Evolutionary conservation across 1,140 invertebrate species (phyloP), one percentile per base, ranked within the genome.

Genomic region (Nixonia krombeini): DNA sequence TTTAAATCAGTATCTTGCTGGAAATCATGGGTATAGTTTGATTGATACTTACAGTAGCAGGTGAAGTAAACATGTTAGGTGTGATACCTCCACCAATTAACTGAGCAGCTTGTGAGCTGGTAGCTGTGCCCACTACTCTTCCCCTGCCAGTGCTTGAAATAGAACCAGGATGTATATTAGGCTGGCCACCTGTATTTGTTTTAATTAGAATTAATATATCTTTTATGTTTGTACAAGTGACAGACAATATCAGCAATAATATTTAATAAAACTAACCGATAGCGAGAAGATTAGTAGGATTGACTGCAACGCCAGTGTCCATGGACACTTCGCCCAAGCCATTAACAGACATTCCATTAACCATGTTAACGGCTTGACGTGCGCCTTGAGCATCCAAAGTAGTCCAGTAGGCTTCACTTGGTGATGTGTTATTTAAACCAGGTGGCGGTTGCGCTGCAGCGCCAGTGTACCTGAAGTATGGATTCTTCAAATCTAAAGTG

Each of bases 401-500:
- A 47, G 90, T 90, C 95, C 95, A 96, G 76, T 96, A 96, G 28
- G 90, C 88, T 85, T 98, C 96, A 76, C 94, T 96, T 0, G 96
- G 96, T 6, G 96, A 97, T 33, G 92, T 91, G 56, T 90, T 92
- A 73, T 93, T 94, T 37, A 92, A 90, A 16, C 96, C 96, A 3
- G 96, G 96, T 3, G 95, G 96, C 4, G 94, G 93, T 52, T 92
- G 91, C 0, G 93, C 93, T 1, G 93, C 91, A 29, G 94, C 92
- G 21, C 95, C 95, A 3, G 94, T 95, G 73, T 96, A 96, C 82
- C 93, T 88, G 86, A 99, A 99, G 88, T 98, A 99, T 5, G 98
- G 98, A 88, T 99, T 99, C 86, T 99, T 99, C 66, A 99, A 87
- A 86, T 99, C 98, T 75, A 99, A 87, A 15, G 94, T 95, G 81